Percentiles rank a stretch among this genome's conserved stretches.
Evolutionary conservation across 2,888 invertebrate species (phyloP).

Genomic region (Phymatocera aterrima): DNA sequence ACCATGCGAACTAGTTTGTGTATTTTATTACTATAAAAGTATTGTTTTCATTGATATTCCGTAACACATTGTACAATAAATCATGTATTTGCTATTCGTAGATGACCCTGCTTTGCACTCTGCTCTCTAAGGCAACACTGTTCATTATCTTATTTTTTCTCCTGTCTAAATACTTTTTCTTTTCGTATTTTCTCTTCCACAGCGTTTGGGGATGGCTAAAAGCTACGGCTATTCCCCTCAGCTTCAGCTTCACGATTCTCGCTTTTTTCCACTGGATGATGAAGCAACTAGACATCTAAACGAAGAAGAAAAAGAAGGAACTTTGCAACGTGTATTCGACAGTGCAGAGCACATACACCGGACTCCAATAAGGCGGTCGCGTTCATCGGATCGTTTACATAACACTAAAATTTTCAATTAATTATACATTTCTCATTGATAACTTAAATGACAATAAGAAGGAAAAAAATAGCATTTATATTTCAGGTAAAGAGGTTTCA

Average conservation of each 20-base stretch:
- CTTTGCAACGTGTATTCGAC: too few species aligned
- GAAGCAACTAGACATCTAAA: conserved; percentile 80
- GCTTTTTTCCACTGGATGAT: conserved; percentile 89
- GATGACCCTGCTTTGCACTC: conserved; percentile 10
- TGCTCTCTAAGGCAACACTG: neutral
- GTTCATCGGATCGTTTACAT: neutral
- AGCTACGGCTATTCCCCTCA: conserved; percentile 87
- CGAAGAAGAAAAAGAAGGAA: neutral
- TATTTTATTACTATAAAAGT: conserved; percentile 25
- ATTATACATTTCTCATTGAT: neutral
- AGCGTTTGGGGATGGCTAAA: conserved; percentile 87
- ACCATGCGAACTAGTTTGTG: too few species aligned
- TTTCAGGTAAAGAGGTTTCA: neutral
- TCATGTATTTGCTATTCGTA: conserved; percentile 43
- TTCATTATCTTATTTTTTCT: conserved; percentile 39
- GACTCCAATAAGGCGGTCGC: neutral
- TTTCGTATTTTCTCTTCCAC: conserved; percentile 64
- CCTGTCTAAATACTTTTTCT: neutral
- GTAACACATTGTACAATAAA: conserved; percentile 40
- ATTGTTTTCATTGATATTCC: conserved; percentile 32
- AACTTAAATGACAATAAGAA: neutral
- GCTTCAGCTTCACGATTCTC: conserved; percentile 86
- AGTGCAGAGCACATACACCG: neutral
- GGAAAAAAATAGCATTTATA: neutral
- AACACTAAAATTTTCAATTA: neutral